phyloP scores from a whole-genome alignment of 2,113 vertebrate species.

The Ailuropoda melanoleuca region DNA sequence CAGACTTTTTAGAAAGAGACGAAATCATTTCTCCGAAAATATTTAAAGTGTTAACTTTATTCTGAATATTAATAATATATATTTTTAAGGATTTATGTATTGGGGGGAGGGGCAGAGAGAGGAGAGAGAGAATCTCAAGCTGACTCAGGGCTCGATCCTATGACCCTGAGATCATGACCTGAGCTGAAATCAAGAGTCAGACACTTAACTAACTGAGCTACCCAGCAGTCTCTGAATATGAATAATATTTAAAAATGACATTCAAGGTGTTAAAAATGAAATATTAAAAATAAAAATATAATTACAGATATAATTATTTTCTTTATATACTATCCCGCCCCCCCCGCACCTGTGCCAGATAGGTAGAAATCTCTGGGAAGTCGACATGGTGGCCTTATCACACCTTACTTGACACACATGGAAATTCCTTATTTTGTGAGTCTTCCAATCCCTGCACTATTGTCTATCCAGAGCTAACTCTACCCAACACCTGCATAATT shows the following conservation, averaged over 20 bases:
- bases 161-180: background rate
- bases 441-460: background rate
- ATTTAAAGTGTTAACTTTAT: background rate
- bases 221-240: background rate
- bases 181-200: background rate
- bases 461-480: background rate
- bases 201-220: background rate
- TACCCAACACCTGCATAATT: background rate
- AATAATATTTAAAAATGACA: background rate
- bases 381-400: background rate
- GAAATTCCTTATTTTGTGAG: background rate
- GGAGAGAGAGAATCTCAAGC: background rate
- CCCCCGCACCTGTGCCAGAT: background rate
- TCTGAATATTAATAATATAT: background rate
- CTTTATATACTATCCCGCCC: background rate
- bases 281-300: constrained; percentile 20
- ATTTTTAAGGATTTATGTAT: background rate
- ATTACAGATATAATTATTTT: background rate
- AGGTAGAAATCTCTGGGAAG: background rate
- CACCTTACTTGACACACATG: background rate
- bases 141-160: background rate
- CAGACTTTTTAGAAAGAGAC: background rate
- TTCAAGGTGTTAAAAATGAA: constrained; percentile 18
- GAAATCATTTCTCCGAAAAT: background rate
- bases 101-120: background rate